Conservation (phyloP, 2,797 vertebrate genomes). For the Argentina silus region DNA sequence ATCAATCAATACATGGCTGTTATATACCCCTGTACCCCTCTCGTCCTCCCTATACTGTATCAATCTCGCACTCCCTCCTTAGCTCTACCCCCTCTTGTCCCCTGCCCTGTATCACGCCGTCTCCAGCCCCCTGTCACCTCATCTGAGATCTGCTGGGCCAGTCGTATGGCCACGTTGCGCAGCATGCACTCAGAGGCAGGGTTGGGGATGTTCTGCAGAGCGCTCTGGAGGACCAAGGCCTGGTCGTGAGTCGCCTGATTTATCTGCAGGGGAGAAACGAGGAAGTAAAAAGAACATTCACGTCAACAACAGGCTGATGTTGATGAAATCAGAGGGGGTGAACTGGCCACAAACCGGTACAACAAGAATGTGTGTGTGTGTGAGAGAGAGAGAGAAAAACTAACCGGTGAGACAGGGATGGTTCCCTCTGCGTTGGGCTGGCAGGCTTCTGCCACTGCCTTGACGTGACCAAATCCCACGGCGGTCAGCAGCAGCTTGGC, state of each 20-base stretch:
- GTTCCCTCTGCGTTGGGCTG: slow-evolving; percentile 93
- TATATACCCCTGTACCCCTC: background rate
- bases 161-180: slow-evolving; percentile 97
- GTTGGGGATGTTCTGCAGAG: slow-evolving; percentile 98
- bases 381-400: slow-evolving; percentile 22
- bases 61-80: background rate
- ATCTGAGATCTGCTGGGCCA: slow-evolving; percentile 98
- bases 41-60: background rate
- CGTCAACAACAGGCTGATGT: background rate
- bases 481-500: slow-evolving; percentile 96
- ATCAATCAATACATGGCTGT: no score
- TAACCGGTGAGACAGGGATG: slow-evolving; percentile 91
- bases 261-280: slow-evolving; percentile 76
- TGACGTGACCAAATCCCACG: slow-evolving; percentile 96
- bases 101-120: background rate
- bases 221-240: slow-evolving; percentile 96
- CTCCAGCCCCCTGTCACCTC: slow-evolving; percentile 81
- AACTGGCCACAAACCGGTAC: background rate
- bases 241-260: slow-evolving; percentile 98
- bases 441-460: slow-evolving; percentile 97
- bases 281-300: background rate
- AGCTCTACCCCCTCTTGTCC: background rate
- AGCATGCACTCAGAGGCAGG: slow-evolving; percentile 99
- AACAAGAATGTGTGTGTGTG: background rate
- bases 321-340: no score